phyloP scores from a whole-genome alignment of 2,888 invertebrate species.

The Exephanes ischioxanthus region DNA sequence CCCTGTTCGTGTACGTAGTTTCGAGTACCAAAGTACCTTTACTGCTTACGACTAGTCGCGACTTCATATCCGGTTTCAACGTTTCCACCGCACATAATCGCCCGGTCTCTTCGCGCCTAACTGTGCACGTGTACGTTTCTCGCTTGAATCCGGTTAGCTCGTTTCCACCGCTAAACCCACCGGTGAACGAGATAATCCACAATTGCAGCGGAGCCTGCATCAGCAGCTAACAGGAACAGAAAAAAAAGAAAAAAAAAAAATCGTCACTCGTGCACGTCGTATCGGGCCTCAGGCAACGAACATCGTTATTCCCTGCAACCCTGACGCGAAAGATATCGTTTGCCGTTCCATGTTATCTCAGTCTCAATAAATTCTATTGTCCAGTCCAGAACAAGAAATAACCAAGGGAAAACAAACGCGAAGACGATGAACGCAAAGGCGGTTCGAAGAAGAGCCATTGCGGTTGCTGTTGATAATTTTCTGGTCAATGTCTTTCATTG shows the following conservation, averaged over 20 bases:
- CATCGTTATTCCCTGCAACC: neutral
- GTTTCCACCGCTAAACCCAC: slow-evolving; percentile 35
- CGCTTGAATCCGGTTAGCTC: slow-evolving; percentile 44
- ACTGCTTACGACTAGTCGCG: neutral
- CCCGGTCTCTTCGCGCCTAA: slow-evolving; percentile 13
- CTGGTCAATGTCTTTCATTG: too few species aligned
- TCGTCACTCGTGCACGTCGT: neutral
- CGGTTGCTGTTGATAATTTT: too few species aligned
- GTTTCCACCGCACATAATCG: slow-evolving; percentile 30
- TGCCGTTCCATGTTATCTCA: neutral
- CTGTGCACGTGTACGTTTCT: slow-evolving; percentile 6
- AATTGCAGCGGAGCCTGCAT: slow-evolving; percentile 34
- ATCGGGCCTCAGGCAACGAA: neutral
- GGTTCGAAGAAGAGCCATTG: too few species aligned
- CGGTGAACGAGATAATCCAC: slow-evolving; percentile 53
- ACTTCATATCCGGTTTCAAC: slow-evolving; percentile 45
- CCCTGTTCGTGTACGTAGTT: slow-evolving; percentile 11
- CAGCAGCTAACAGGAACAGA: slow-evolving; percentile 2
- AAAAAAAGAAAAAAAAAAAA: neutral
- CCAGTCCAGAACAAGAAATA: too few species aligned
- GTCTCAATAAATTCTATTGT: neutral
- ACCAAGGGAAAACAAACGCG: too few species aligned
- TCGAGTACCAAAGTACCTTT: slow-evolving; percentile 30
- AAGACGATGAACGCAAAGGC: too few species aligned
- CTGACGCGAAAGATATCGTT: neutral